Base-by-base conservation (phyloP, 2,113 vertebrate species). In the Pseudonaja textilis region DNA sequence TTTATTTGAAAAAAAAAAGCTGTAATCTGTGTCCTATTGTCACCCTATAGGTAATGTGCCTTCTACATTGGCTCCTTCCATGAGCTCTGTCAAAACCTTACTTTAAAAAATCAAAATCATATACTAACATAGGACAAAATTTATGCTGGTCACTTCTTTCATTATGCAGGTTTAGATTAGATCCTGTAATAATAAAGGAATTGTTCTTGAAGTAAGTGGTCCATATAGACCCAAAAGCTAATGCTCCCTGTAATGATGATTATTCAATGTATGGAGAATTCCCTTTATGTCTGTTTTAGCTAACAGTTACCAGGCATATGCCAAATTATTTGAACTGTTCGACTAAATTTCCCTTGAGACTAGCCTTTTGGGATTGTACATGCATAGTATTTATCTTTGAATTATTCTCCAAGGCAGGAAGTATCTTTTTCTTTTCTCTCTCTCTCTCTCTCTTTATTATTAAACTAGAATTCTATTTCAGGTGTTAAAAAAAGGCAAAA, bases 21-120 rank as follows among this genome's bases (percentile, higher is more conserved):
- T 81, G 34, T 81, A 34, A 39, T 81, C 34, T 74, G 69, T 74
- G n/a, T 3, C n/a, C 39, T 18, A 34, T 39, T 39, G 18, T 20
- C n/a, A 81, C 1, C 0, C 1, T 22, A 22, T 3, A 20, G 6
- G 2, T 81, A 20, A 42, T 81, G 74, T 81, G 2, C 2, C 34
- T 81, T 81, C 74, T 42, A 6, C 18, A 81, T 42, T 39, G 22
- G n/a, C n/a, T 20, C n/a, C 6, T 81, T 74, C 34, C 34, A 0
- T 22, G 18, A 42, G 74, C 39, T 81, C 34, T 42, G 34, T 81
- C 74, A 81, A 81, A 81, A 9, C 7, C 22, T 81, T 42, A 81
- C 18, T 50, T 50, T 50, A 50, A 50, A 20, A 42, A 81, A 81
- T 9, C 34, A 42, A 42, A 81, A 6, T 39, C 5, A 39, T 39